Conservation (phyloP, 37 sponge, comb jelly and placozoan genomes). For the Eunapius fragilis region DNA sequence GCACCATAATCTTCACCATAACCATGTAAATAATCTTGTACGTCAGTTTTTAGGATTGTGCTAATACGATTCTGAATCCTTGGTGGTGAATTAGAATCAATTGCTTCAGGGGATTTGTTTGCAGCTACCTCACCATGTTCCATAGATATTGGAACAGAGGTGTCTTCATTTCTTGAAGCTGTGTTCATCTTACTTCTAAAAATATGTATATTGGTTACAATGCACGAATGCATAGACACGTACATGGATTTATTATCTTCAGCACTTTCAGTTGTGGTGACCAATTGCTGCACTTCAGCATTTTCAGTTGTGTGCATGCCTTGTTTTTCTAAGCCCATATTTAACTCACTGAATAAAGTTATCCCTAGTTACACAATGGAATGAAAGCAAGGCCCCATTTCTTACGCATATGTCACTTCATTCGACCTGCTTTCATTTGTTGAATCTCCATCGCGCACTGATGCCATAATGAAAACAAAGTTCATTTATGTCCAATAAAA, state of each 20-base stretch:
- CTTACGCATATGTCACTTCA: not conserved
- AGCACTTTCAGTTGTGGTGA: not conserved
- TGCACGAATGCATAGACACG: not conserved
- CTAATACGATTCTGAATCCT: not conserved
- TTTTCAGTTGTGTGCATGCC: not conserved
- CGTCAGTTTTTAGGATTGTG: constrained; percentile 6
- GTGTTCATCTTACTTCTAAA: not conserved
- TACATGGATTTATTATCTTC: not conserved
- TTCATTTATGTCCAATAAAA: no score
- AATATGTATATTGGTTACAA: no score
- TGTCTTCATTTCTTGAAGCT: not conserved
- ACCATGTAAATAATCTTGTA: constrained; percentile 45
- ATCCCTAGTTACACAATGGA: not conserved
- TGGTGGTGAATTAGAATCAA: not conserved
- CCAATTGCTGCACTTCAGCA: not conserved
- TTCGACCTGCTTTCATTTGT: not conserved
- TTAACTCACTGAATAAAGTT: not conserved
- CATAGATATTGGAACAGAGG: not conserved
- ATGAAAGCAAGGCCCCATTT: not conserved
- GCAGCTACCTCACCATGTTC: not conserved
- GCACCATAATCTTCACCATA: constrained; percentile 69
- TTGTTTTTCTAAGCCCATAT: not conserved
- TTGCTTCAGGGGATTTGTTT: not conserved
- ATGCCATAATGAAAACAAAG: not conserved
- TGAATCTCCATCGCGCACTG: not conserved